Conservation (phyloP, 1,140 invertebrate genomes). For the Bombus breviceps region DNA sequence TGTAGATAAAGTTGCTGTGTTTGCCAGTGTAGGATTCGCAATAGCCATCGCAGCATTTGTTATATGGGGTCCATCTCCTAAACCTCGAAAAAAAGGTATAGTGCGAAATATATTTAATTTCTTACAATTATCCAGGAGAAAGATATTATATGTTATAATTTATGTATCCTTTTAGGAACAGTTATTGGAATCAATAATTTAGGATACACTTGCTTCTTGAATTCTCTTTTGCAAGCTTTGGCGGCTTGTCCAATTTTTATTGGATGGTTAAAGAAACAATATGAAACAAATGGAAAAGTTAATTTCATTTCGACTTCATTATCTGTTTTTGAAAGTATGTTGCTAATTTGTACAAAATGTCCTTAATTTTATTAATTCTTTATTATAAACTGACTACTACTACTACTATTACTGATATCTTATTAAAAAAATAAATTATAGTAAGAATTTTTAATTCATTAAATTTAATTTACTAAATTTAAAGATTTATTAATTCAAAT, state of each 20-base stretch:
- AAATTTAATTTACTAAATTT: background rate
- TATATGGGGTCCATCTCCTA: slow-evolving; percentile 89
- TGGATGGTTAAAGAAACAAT: slow-evolving; percentile 89
- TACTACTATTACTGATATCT: background rate
- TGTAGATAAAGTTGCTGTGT: slow-evolving; percentile 86
- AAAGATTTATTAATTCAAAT: background rate
- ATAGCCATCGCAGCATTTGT: slow-evolving; percentile 90
- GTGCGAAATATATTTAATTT: background rate
- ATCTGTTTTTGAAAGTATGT: slow-evolving; percentile 85
- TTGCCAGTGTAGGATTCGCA: slow-evolving; percentile 89
- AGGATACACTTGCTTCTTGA: slow-evolving; percentile 93
- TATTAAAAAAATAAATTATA: background rate
- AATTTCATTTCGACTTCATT: slow-evolving; percentile 86
- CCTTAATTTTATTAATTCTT: background rate
- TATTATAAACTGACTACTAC: background rate
- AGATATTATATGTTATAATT: background rate
- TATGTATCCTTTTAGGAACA: slow-evolving; percentile 83
- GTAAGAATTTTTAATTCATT: background rate
- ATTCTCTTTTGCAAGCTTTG: slow-evolving; percentile 92
- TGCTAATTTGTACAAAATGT: slow-evolving; percentile 32
- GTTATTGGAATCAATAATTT: slow-evolving; percentile 92
- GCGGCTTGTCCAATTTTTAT: slow-evolving; percentile 92
- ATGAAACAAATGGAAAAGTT: slow-evolving; percentile 83
- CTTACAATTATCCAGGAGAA: background rate
- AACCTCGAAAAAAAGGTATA: slow-evolving; percentile 78